phyloP scores from a whole-genome alignment of 37 sponge, comb jelly and placozoan species.

The Axinella damicornis region DNA sequence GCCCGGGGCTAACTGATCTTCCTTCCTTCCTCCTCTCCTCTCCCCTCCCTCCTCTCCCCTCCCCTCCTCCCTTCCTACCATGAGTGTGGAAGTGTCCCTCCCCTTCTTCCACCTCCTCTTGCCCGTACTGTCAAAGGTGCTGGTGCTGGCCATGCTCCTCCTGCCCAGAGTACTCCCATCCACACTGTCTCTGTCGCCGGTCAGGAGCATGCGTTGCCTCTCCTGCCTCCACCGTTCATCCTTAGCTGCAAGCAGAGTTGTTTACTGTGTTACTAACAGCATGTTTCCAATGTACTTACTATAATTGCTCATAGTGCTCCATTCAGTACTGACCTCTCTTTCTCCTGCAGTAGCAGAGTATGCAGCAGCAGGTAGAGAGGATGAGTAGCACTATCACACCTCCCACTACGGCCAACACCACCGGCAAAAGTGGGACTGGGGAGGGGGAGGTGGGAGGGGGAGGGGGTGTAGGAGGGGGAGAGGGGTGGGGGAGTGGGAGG shows the following conservation, averaged over 20 bases:
- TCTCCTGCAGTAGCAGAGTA: neutral
- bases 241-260: too few species aligned
- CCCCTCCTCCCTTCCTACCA: neutral
- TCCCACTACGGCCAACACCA: neutral
- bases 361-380: neutral
- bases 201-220: too few species aligned
- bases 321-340: neutral
- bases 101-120: neutral
- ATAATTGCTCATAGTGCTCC: too few species aligned
- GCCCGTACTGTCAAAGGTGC: conserved; percentile 2
- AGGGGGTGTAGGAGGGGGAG: too few species aligned
- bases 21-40: too few species aligned
- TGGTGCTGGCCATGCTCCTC: conserved; percentile 12
- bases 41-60: neutral
- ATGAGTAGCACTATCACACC: neutral
- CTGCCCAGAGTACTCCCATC: conserved; percentile 13
- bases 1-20: neutral
- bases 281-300: too few species aligned
- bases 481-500: too few species aligned
- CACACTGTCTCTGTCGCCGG: too few species aligned
- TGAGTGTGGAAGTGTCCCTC: conserved; percentile 16
- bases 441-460: neutral
- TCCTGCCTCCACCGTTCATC: too few species aligned
- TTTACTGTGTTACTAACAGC: too few species aligned
- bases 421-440: neutral